A percentile compares a stretch with the other conserved stretches of the same genome.
These are phyloP conservation scores for Amblyraja radiata DNA, from an alignment of 2,797 vertebrate species.

Conservation along the genomic window DNA sequence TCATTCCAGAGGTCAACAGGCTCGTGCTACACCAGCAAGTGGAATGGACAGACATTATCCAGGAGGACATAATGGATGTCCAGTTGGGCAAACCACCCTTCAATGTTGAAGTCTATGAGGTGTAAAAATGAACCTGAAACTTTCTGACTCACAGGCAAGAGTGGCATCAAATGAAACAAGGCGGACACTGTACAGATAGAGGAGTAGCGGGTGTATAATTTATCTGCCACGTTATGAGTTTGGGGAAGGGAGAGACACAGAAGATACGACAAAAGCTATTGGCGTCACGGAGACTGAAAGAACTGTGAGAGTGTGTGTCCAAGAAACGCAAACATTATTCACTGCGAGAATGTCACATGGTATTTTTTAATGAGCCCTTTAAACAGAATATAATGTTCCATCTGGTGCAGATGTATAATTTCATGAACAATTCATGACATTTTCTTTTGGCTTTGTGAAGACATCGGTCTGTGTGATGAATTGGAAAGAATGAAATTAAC, in stretches of 20 bases:
- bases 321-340: not conserved
- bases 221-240: not conserved
- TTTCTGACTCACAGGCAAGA: not conserved
- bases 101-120: not conserved
- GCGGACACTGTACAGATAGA: not conserved
- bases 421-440: slow-evolving; percentile 17
- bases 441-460: not conserved
- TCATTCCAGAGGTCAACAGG: no score
- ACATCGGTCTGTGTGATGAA: not conserved
- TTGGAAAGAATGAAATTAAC: slow-evolving; percentile 26
- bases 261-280: not conserved
- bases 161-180: not conserved
- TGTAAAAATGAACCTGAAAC: not conserved
- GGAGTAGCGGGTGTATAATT: not conserved
- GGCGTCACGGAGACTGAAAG: not conserved
- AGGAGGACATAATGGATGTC: no score
- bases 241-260: not conserved
- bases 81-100: no score
- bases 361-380: slow-evolving; percentile 33
- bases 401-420: slow-evolving; percentile 20
- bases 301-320: not conserved
- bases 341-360: slow-evolving; percentile 8
- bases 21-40: no score
- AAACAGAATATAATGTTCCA: slow-evolving; percentile 25
- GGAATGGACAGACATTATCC: no score